Conservation (phyloP, 2,797 vertebrate species). For the Aulostomus chinensis region DNA sequence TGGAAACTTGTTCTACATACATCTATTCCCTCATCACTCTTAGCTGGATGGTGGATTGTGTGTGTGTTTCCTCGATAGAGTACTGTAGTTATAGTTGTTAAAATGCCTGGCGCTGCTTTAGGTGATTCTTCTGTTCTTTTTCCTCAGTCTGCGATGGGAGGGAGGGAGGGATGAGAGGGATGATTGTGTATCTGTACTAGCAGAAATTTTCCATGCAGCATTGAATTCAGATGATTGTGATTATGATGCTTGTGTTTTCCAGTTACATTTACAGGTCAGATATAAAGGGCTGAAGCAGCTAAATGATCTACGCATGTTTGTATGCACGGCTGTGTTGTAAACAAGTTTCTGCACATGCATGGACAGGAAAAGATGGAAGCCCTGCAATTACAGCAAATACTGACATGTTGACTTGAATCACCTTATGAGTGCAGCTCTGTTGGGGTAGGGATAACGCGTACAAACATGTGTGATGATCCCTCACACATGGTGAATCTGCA, state of each 20-base stretch:
- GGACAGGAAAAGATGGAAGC: slow-evolving; percentile 3
- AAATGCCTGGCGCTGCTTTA: slow-evolving; percentile 51
- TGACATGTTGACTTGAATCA: too few relatives aligned
- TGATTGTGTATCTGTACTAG: slow-evolving; percentile 35
- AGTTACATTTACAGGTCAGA: slow-evolving; percentile 6
- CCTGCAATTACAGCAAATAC: too few relatives aligned
- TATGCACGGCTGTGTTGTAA: neutral
- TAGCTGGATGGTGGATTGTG: slow-evolving; percentile 6
- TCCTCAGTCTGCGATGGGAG: slow-evolving; percentile 26
- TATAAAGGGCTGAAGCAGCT: neutral
- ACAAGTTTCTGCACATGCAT: neutral
- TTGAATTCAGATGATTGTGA: slow-evolving; percentile 8
- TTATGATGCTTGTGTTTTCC: slow-evolving; percentile 13
- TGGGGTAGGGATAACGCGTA: neutral
- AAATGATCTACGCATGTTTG: neutral
- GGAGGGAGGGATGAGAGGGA: slow-evolving; percentile 24
- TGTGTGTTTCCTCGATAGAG: slow-evolving; percentile 53
- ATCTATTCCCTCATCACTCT: slow-evolving; percentile 37
- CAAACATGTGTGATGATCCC: neutral
- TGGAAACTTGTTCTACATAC: slow-evolving; percentile 53
- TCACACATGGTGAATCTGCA: neutral
- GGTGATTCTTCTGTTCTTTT: slow-evolving; percentile 49
- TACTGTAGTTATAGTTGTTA: slow-evolving; percentile 41
- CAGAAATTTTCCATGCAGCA: slow-evolving; percentile 39
- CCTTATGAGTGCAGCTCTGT: neutral